A percentile compares a stretch with the other conserved stretches of the same genome.
These are phyloP conservation scores for Tragelaphus strepsiceros DNA, from an alignment of 2,113 vertebrate genomes.

Conservation along the genomic window DNA sequence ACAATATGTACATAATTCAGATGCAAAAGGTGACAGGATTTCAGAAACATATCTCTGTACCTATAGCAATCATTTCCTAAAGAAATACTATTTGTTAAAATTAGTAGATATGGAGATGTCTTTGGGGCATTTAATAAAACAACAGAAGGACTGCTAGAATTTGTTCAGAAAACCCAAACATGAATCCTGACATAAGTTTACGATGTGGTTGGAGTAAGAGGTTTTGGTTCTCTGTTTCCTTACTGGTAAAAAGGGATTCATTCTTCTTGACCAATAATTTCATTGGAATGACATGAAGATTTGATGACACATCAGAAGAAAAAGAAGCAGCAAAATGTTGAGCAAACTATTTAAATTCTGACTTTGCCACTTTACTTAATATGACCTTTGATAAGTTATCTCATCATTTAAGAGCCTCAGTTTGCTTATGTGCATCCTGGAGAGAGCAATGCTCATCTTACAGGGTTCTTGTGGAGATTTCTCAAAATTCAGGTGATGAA, in stretches of 20 bases:
- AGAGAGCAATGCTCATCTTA: background rate
- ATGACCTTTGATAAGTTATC: background rate
- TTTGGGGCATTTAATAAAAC: background rate
- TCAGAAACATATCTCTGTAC: conserved; percentile 13
- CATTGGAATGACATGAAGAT: background rate
- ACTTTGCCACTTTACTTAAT: background rate
- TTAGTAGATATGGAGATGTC: background rate
- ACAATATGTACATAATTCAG: conserved; percentile 33
- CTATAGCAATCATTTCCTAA: conserved; percentile 26
- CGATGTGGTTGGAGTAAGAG: background rate
- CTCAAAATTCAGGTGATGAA: background rate
- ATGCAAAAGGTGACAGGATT: conserved; percentile 11
- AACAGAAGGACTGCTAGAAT: background rate
- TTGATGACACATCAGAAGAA: background rate
- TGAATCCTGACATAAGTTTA: background rate
- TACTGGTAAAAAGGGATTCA: background rate
- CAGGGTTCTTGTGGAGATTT: background rate
- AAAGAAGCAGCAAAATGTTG: background rate
- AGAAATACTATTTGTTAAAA: conserved; percentile 41
- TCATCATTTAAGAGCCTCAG: background rate
- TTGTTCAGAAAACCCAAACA: background rate
- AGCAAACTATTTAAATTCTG: background rate
- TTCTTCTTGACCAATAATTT: background rate
- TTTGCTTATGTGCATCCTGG: background rate
- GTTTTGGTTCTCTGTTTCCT: background rate